Base-by-base conservation (phyloP, 2,888 invertebrate species). In the Formica aserva region DNA sequence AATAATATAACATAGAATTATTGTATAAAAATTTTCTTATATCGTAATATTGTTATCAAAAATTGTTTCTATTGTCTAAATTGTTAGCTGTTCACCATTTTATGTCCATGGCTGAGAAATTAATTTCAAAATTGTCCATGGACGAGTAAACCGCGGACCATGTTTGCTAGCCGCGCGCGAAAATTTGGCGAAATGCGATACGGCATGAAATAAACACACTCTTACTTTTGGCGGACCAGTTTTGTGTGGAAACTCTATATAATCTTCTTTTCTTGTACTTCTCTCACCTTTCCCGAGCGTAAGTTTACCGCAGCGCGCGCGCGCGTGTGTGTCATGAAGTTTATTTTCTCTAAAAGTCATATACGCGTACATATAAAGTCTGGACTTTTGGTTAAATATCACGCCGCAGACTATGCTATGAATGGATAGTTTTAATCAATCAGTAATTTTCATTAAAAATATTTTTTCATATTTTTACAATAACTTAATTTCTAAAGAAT, bases 141-240 rank as follows among this genome's bases (percentile, higher is more conserved):
- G 1, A 35, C 22, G 57, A 45, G 22, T 60, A 60, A 71, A 60
- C 41, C 71, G 57, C 57, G 22, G 13, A 76, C 65, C 29, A 38
- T 52, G 29, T 22, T 66, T 38, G 48, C 18, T 55, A 29, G 67
- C 8, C 32, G 69, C 32, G 69, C 62, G 67, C 57, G 84, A 82
- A 86, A 90, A 86, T 89, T 86, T 87, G 82, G 57, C 75, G 83
- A 83, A 86, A 90, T 65, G 80, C 72, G 88, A 86, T 88, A 8
- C 18, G 87, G 85, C 87, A 80, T 66, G 63, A 88, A 87, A 88
- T 90, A 87, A 89, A 87, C 83, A 67, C 78, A 77, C 63, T 71
- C 77, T 41, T 52, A 60, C 48, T 29, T 63, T 82, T 76, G 60
- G 66, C 63, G 29, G 52, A 60, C 8, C 65, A 35, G 35, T 62